Base-by-base conservation (phyloP, 2,113 vertebrate genomes). In the Antechinus stuartii region DNA sequence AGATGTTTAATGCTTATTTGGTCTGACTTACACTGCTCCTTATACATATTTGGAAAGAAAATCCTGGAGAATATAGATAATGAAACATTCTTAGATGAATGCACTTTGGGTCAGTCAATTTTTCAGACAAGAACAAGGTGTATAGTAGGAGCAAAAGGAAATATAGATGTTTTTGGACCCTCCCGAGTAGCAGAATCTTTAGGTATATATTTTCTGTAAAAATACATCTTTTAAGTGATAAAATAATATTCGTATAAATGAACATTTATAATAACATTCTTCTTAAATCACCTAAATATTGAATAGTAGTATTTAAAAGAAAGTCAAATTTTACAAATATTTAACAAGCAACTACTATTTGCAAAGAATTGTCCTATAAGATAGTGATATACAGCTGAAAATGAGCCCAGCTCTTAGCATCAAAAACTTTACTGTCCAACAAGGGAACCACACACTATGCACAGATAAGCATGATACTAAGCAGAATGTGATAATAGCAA, bases 141-240 rank as follows among this genome's bases (percentile, higher is more conserved):
- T 91, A 99, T 99, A 1, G 99, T 99, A 92, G 99, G 99, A 98
- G 99, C 99, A n/a, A 99, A 99, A 97, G 99, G 99, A 93, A 99
- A 99, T 5, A 97, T 99, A 91, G 99, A 99, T 95, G 98, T 99
- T 97, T 99, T 96, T 98, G 99, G 89, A 99, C 99, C 9, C 99
- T 99, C 56, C 98, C 47, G 47, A 99, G 89, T 99, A 96, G 99
- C 99, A 54, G 99, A 99, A 97, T 99, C 99, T 2, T 97, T 99
- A 54, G 99, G 99, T 96, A 99, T 99, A 99, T 99, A 98, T 92
- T 94, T 89, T 92, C 49, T 96, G 97, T 96, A 26, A 27, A 42
- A 95, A 35, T 92, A 47, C 2, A 68, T 0, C 22, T 50, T 12
- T 94, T 89, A 90, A 96, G 42, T 96, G 19, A n/a, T 54, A 76